These are phyloP conservation scores for Plusia festucae DNA, from an alignment of 2,888 invertebrate species.

Conservation along the genomic window DNA sequence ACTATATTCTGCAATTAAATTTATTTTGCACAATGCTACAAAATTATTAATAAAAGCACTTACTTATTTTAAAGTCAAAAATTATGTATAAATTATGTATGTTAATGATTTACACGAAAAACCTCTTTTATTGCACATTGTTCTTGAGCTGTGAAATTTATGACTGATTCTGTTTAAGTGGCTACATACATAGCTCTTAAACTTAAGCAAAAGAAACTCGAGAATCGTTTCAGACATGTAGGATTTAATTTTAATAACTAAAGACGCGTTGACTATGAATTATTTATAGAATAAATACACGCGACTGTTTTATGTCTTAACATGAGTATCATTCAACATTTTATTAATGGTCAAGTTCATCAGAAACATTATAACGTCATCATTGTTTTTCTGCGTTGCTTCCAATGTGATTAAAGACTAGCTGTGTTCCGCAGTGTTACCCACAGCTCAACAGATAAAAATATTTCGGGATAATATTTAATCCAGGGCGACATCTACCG, in stretches of 20 bases:
- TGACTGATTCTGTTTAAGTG: conserved; percentile 5
- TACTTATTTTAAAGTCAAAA: conserved; percentile 2
- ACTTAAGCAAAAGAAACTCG: not conserved
- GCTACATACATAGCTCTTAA: conserved; percentile 6
- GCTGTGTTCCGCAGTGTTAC: too few relatives aligned
- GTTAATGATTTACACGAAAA: conserved; percentile 9
- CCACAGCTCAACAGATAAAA: too few relatives aligned
- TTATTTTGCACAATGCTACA: not conserved
- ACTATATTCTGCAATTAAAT: not conserved
- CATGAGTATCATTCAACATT: not conserved
- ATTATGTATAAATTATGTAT: conserved; percentile 5
- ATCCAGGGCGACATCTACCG: too few relatives aligned
- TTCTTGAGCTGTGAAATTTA: conserved; percentile 21
- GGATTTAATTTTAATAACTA: conserved; percentile 1
- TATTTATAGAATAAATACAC: not conserved
- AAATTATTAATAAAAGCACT: not conserved
- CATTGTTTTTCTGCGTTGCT: not conserved
- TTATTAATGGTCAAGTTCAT: not conserved
- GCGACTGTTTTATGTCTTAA: not conserved
- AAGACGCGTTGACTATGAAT: not conserved
- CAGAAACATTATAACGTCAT: not conserved
- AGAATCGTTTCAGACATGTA: not conserved
- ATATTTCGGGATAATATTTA: too few relatives aligned
- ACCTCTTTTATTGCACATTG: conserved; percentile 23
- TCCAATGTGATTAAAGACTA: too few relatives aligned